Evolutionary conservation across 2,888 invertebrate genomes (phyloP).

Genomic region (Cheilosia impressa): DNA sequence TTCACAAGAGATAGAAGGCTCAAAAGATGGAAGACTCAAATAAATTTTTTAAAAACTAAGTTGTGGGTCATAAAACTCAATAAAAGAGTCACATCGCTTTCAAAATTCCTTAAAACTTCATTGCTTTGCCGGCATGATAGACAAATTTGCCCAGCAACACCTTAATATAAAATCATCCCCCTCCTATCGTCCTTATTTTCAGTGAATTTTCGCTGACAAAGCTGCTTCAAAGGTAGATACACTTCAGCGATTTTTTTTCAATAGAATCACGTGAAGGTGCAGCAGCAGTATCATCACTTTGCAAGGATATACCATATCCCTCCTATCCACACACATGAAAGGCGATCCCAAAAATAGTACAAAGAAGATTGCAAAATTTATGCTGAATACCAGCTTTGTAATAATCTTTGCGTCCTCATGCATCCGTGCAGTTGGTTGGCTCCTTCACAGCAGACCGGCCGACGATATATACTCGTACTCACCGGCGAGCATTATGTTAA

Average conservation of each 20-base stretch:
- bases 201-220: background rate
- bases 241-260: background rate
- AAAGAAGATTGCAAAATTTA: constrained; percentile 69
- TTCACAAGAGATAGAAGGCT: too few species aligned
- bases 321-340: constrained; percentile 2
- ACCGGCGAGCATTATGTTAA: constrained; percentile 42
- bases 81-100: too few species aligned
- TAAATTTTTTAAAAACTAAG: too few species aligned
- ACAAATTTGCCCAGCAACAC: background rate
- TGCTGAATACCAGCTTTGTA: constrained; percentile 70
- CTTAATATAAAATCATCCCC: background rate
- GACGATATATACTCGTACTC: constrained; percentile 4
- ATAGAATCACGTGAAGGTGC: constrained; percentile 28
- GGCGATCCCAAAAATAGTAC: constrained; percentile 47
- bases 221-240: background rate
- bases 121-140: background rate
- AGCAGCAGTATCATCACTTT: constrained; percentile 47
- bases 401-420: constrained; percentile 61
- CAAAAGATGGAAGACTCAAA: too few species aligned
- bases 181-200: background rate
- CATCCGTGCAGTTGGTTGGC: constrained; percentile 44
- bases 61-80: too few species aligned
- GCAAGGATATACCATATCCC: constrained; percentile 19
- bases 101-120: too few species aligned
- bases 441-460: constrained; percentile 22